A percentile compares a stretch with the other conserved stretches of the same genome.
Evolutionary conservation across 2,113 vertebrate species (phyloP).

Genomic region (Chloroceryle aenea): DNA sequence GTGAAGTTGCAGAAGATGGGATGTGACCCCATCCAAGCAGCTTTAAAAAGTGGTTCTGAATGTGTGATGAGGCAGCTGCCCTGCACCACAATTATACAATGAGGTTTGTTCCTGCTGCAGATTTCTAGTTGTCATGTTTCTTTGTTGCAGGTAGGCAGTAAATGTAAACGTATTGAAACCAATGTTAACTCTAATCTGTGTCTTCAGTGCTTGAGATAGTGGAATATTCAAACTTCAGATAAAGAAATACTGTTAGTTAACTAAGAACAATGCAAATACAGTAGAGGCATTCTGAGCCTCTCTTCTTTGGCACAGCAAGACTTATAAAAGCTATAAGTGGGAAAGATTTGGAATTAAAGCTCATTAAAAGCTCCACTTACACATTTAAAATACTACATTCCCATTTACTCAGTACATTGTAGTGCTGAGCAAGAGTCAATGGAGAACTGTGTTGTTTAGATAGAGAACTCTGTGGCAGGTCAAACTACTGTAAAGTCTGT

Average conservation of each 20-base stretch:
- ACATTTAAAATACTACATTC: background rate
- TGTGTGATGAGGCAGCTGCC: background rate
- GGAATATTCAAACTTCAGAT: background rate
- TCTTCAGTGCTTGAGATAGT: background rate
- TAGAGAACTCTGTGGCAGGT: background rate
- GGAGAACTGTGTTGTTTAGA: background rate
- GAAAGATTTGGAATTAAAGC: background rate
- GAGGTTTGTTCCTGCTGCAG: background rate
- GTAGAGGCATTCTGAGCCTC: background rate
- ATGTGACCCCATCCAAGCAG: background rate
- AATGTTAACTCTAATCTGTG: background rate
- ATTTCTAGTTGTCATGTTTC: slow-evolving; percentile 25
- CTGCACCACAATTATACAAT: background rate
- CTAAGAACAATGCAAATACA: background rate
- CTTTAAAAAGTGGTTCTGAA: background rate
- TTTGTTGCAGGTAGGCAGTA: background rate
- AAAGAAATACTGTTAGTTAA: slow-evolving; percentile 8
- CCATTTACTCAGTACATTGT: background rate
- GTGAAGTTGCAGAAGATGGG: background rate
- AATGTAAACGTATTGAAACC: background rate
- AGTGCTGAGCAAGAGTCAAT: background rate
- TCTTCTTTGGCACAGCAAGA: slow-evolving; percentile 35
- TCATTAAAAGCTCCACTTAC: background rate
- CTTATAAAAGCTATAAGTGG: slow-evolving; percentile 19
- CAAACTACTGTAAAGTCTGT: background rate